These are phyloP conservation scores for Agrochola macilenta DNA, from an alignment of 2,888 invertebrate genomes.

Conservation along the genomic window DNA sequence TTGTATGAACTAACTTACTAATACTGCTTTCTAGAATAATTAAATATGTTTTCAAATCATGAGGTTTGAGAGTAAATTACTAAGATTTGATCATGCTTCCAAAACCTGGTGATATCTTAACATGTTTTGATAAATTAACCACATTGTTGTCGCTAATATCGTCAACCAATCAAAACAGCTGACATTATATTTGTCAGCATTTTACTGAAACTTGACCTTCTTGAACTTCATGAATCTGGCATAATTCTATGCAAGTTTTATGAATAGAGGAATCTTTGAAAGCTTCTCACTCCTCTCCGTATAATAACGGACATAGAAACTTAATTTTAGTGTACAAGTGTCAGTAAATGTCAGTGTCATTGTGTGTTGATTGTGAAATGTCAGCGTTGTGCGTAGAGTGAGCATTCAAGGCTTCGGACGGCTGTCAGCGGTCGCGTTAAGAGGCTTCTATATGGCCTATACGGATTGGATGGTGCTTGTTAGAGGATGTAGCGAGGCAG, in stretches of 20 bases:
- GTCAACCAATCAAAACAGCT: not conserved
- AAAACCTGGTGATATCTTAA: not conserved
- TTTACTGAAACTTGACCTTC: not conserved
- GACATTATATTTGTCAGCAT: not conserved
- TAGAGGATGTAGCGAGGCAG: slow-evolving; percentile 46
- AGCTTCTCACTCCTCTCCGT: not conserved
- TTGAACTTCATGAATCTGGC: not conserved
- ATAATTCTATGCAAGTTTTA: not conserved
- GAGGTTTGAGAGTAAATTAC: not conserved
- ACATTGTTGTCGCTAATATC: not conserved
- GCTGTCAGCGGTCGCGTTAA: slow-evolving; percentile 67
- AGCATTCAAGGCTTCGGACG: slow-evolving; percentile 66
- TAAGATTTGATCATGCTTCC: not conserved
- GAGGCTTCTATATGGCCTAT: slow-evolving; percentile 67
- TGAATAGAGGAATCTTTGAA: not conserved
- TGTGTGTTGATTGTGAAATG: slow-evolving; percentile 58
- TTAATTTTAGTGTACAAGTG: slow-evolving; percentile 17
- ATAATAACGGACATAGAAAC: not conserved
- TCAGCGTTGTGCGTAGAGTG: slow-evolving; percentile 52
- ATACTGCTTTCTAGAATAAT: not conserved
- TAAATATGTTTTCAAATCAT: not conserved
- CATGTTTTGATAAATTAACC: not conserved
- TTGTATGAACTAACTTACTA: not conserved
- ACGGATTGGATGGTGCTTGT: slow-evolving; percentile 45
- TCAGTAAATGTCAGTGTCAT: slow-evolving; percentile 35